phyloP scores from a whole-genome alignment of 2,888 invertebrate genomes.

The Nephrotoma guestfalica region DNA sequence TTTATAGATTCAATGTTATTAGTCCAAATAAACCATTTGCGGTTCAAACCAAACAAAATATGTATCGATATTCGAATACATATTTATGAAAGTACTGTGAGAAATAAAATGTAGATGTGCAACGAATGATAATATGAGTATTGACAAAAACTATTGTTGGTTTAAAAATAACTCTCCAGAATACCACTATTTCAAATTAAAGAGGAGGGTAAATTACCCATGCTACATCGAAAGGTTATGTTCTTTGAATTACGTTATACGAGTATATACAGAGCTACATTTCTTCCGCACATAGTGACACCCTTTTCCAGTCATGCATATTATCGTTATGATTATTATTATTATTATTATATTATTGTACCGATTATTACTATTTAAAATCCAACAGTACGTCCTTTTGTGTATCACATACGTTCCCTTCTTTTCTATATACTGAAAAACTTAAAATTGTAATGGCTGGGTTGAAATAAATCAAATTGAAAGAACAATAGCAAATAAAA shows the following conservation, averaged over 20 bases:
- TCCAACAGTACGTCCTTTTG: background rate
- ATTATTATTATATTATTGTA: background rate
- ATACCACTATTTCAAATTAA: background rate
- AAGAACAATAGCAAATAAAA: background rate
- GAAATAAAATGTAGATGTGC: background rate
- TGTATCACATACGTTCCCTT: background rate
- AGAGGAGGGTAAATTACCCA: background rate
- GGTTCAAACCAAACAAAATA: background rate
- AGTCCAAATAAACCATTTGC: background rate
- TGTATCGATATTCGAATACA: background rate
- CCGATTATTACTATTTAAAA: constrained; percentile 3
- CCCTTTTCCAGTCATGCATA: constrained; percentile 4
- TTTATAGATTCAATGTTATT: background rate
- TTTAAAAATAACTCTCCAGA: background rate
- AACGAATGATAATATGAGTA: background rate
- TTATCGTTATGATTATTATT: constrained; percentile 1
- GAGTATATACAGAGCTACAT: no score
- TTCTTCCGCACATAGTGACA: background rate
- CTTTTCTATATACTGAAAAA: background rate
- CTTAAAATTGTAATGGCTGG: background rate
- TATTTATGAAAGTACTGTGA: background rate
- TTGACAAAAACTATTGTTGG: background rate
- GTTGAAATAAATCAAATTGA: background rate
- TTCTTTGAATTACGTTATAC: background rate
- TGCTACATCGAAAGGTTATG: background rate